phyloP scores from a whole-genome alignment of 2,113 vertebrate genomes.

The Oreochromis tanganicae region DNA sequence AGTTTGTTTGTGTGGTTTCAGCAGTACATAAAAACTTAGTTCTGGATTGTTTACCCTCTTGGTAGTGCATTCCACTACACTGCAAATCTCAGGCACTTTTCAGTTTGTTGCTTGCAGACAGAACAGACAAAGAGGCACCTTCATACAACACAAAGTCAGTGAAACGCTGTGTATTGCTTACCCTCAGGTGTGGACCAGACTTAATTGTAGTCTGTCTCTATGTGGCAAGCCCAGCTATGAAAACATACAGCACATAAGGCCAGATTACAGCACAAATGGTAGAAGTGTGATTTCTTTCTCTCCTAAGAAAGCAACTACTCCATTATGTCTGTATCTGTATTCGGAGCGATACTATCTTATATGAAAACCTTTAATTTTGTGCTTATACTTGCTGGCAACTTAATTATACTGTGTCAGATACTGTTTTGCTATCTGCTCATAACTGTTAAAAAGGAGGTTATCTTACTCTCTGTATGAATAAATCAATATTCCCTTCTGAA shows the following conservation, averaged over 20 bases:
- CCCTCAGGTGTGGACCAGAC: background rate
- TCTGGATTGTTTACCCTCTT: background rate
- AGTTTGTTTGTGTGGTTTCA: background rate
- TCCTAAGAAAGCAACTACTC: background rate
- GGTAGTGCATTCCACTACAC: background rate
- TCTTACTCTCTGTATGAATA: background rate
- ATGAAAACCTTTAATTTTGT: background rate
- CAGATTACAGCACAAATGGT: background rate
- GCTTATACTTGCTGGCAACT: background rate
- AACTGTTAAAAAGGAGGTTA: background rate
- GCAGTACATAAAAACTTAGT: background rate
- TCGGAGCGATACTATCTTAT: background rate
- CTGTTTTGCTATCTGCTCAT: background rate
- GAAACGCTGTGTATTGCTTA: background rate
- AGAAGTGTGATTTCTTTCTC: background rate
- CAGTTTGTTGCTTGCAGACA: background rate
- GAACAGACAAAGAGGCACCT: background rate
- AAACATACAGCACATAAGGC: background rate
- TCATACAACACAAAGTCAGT: background rate
- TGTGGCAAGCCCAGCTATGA: background rate
- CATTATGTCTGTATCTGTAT: background rate
- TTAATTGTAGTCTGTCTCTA: background rate
- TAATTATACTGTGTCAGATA: background rate
- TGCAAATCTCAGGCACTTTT: background rate
- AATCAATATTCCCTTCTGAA: background rate